Percentiles rank a stretch among this genome's conserved stretches.
These are phyloP conservation scores for Dendrocincla tyrannina DNA, from an alignment of 2,797 vertebrate species.

Conservation along the genomic window DNA sequence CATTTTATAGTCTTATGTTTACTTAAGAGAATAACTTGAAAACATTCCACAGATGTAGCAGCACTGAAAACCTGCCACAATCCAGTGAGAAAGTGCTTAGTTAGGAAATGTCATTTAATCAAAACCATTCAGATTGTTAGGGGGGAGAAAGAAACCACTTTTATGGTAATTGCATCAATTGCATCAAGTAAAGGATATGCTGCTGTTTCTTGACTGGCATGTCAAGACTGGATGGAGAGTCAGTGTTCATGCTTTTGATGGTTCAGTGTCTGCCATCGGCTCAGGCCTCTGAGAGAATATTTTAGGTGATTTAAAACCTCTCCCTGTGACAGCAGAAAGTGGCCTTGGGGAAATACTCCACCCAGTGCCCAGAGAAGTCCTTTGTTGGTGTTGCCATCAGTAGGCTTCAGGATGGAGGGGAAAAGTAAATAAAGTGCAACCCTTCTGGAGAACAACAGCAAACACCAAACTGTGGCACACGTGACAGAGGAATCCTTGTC, in stretches of 20 bases:
- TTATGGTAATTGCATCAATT: neutral
- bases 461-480: neutral
- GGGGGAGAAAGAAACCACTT: neutral
- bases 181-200: neutral
- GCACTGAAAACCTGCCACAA: conserved; percentile 34
- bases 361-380: neutral
- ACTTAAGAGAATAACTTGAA: conserved; percentile 59
- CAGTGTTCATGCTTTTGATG: neutral
- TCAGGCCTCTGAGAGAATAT: neutral
- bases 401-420: neutral
- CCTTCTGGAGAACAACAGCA: neutral
- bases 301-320: neutral
- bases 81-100: conserved; percentile 23
- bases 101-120: conserved; percentile 38
- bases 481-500: neutral
- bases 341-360: neutral
- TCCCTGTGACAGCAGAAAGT: neutral
- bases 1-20: conserved; percentile 56
- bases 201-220: neutral
- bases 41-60: conserved; percentile 41
- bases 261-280: neutral
- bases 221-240: neutral
- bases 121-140: neutral
- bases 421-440: neutral
- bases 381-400: neutral